A percentile compares a stretch with the other conserved stretches of the same genome.
Evolutionary conservation across 2,888 invertebrate genomes (phyloP).

Genomic region (Trisateles emortualis): DNA sequence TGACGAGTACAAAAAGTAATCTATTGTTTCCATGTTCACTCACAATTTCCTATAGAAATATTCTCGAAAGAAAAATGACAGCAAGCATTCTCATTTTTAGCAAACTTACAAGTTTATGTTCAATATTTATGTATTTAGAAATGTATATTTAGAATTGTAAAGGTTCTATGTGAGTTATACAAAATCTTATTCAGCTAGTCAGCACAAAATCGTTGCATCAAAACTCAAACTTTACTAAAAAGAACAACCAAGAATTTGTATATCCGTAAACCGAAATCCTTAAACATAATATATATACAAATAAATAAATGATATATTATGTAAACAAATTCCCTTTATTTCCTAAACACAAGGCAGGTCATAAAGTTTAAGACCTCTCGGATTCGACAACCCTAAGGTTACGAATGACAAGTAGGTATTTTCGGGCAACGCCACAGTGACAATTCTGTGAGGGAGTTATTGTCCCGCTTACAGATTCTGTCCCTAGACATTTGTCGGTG

Average conservation of each 20-base stretch:
- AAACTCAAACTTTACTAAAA: background rate
- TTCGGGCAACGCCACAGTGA: conserved; percentile 33
- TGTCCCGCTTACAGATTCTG: conserved; percentile 39
- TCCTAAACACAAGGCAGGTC: conserved; percentile 15
- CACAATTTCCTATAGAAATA: too few species aligned
- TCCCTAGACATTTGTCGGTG: conserved; percentile 30
- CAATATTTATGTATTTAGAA: too few species aligned
- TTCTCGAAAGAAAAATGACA: too few species aligned
- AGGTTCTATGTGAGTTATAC: background rate
- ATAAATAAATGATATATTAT: conserved; percentile 30
- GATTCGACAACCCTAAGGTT: conserved; percentile 21
- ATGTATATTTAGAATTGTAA: background rate
- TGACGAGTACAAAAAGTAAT: background rate
- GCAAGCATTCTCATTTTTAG: too few species aligned
- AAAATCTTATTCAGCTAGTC: background rate
- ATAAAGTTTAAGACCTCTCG: conserved; percentile 33
- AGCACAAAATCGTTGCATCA: background rate
- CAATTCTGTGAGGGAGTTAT: conserved; percentile 28
- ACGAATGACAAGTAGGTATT: conserved; percentile 43
- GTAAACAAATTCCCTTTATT: conserved; percentile 13
- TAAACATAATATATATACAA: conserved; percentile 3
- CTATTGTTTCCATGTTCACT: background rate
- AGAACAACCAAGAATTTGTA: background rate
- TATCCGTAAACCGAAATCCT: background rate
- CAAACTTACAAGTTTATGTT: too few species aligned